Evolutionary conservation across 2,797 vertebrate genomes (phyloP), one percentile per base, ranked within the genome.

Genomic region (Sebastes trivittatus): DNA sequence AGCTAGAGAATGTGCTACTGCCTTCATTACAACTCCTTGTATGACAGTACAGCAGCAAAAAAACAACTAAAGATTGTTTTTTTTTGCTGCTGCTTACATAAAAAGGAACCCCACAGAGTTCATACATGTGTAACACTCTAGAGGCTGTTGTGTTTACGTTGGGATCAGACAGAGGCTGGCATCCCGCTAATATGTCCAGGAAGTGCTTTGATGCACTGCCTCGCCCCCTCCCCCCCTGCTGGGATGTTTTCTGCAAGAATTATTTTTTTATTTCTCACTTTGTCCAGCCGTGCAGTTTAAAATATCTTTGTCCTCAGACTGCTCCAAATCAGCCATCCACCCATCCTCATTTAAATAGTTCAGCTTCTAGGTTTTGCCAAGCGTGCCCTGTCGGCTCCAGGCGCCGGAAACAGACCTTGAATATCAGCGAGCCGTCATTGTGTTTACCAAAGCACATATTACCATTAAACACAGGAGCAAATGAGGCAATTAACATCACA

Each of bases 311-410:
- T 86, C 67, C 72, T 85, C 71, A 49, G 32, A 66, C 60, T 36
- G 66, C 60, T 89, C 83, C 78, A 65, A 72, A 78, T 56, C 72
- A 65, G 42, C 80, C 79, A 71, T 87, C 81, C 75, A 49, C 93
- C 78, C 73, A 49, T 93, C 78, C 82, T 80, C 80, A 92, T 92
- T 85, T 61, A 83, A 88, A 84, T 67, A 36, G 82, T 77, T 84
- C 61, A 56, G 42, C 67, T 61, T 85, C 68, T 29, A 7, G 27
- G 76, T 77, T 87, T 88, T 6, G 22, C 69, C 62, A 73, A 78
- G 66, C 23, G 8, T 60, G 56, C 60, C 62, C 59, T 27, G 59
- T 82, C 8, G 14, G 11, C 78, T 54, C 30, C 34, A 63, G 70
- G 59, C 7, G 13, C 23, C 20, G 20, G 25, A 25, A 52, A 77